Evolutionary conservation across 2,888 invertebrate genomes (phyloP), one percentile per base, ranked within the genome.

Genomic region (Drosophila anomalata): DNA sequence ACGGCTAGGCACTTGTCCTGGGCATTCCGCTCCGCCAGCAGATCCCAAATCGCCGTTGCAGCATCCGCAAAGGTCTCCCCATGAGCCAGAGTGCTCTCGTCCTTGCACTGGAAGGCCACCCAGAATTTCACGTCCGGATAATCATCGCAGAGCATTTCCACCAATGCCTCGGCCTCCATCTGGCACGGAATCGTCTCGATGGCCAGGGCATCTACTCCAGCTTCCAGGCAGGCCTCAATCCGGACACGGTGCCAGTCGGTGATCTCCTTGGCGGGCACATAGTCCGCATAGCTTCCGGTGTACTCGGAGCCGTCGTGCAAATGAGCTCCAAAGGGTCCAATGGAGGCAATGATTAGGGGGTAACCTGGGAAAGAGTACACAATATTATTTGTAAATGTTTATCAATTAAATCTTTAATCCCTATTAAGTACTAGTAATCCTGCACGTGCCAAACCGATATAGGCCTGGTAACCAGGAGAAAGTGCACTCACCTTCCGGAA

Each of bases 291-390:
- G 68, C 94, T 93, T 17, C 98, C 98, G n/a, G 95, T 95, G 90
- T 98, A 99, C 90, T 99, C 99, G 0, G 98, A 98, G 11, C 96
- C 96, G 91, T 99, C 97, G 88, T 96, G 96, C 39, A 97, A 93
- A 84, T 95, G 95, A 0, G 98, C 98, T 0, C 98, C 98, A 90
- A 97, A 98, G 0, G 98, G 97, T 0, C 98, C 98, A 69, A 98
- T 95, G 0, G 98, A 97, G 0, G 97, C 98, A 22, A 96, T 97
- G 50, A 98, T 94, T 78, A 95, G 89, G 11, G 96, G 95, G 17
- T 89, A 86, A 8, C 89, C 91, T 90, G 50, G 6, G 22, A 24
- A 33, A 5, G 5, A 20, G 7, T 17, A 17, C 17, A 17, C 17
- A 29, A 29, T 29, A 54, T 12, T n/a, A 3, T 12, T 7, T 17